Evolutionary conservation across 2,113 vertebrate species (phyloP), one percentile per base, ranked within the genome.

Genomic region (Dasypus novemcinctus): DNA sequence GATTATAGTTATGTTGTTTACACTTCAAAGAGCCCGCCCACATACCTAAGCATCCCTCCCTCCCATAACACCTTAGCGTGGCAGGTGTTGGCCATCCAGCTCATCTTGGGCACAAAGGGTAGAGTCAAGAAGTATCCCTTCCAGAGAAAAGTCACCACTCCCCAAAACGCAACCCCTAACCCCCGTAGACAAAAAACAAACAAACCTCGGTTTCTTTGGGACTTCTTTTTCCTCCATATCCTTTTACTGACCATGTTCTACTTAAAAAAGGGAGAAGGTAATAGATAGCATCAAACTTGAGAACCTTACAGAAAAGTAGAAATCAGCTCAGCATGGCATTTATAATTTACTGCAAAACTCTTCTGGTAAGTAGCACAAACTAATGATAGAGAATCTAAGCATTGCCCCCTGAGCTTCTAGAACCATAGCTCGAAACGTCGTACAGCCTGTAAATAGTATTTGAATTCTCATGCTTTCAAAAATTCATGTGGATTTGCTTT

Each of bases 161-260:
- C 7, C 41, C 23, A 11, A 7, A 25, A 11, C 33, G 31, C 25
- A 2, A 3, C 41, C 11, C 25, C 2, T 1, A 52, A 4, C 7
- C 71, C 54, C 54, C 41, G 7, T 31, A 33, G 14, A 61, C 25
- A 31, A 57, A 64, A 63, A 41, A 74, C 61, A 2, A 57, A 54
- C 2, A 4, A 4, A 54, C 52, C 15, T 72, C 20, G 66, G 36
- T 38, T 46, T 38, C 54, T 75, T 80, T 64, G 21, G 61, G 52
- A 29, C 2, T 25, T 74, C 7, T 31, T 79, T 43, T 83, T 49
- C 57, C 5, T 38, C 36, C 27, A 4, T 54, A 64, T 71, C 38
- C 12, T 7, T 82, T 89, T 91, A 57, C 27, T 78, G n/a, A 23
- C 14, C 25, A 33, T 14, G 17, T 41, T 76, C 29, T 57, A 5